Evolutionary conservation across 1,140 invertebrate species (phyloP).

Genomic region (Bombus polaris): DNA sequence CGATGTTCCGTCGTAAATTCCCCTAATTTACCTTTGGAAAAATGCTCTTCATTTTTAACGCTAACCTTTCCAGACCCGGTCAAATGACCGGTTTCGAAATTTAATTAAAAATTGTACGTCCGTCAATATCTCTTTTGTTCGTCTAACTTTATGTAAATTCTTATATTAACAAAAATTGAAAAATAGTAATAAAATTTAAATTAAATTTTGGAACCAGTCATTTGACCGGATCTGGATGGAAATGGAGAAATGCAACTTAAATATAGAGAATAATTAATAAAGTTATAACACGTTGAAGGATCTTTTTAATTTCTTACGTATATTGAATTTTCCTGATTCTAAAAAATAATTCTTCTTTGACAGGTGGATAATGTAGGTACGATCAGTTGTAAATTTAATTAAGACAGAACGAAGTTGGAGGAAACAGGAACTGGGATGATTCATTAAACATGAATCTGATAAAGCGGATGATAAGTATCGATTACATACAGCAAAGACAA

Average conservation of each 20-base stretch:
- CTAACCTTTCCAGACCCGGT: no score
- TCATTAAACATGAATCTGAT: background rate
- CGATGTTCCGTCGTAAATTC: background rate
- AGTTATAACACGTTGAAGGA: background rate
- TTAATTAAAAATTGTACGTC: no score
- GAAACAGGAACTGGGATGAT: background rate
- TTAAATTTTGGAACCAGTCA: no score
- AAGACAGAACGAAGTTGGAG: no score
- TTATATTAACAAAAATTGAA: no score
- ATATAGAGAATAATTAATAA: background rate
- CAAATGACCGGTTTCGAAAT: no score
- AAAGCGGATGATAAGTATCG: background rate
- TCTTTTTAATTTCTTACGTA: background rate
- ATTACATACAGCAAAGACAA: background rate
- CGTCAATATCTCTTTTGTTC: no score
- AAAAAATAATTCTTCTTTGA: background rate
- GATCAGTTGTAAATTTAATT: background rate
- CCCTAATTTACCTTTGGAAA: background rate
- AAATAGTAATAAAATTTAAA: no score
- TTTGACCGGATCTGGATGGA: no score
- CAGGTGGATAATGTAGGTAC: background rate
- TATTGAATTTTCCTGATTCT: background rate
- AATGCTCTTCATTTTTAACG: background rate
- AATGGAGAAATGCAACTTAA: no score
- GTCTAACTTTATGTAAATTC: no score